Percentiles rank a stretch among this genome's conserved stretches.
These are phyloP conservation scores for Plecotus auritus DNA, from an alignment of 2,113 vertebrate species.

Conservation along the genomic window DNA sequence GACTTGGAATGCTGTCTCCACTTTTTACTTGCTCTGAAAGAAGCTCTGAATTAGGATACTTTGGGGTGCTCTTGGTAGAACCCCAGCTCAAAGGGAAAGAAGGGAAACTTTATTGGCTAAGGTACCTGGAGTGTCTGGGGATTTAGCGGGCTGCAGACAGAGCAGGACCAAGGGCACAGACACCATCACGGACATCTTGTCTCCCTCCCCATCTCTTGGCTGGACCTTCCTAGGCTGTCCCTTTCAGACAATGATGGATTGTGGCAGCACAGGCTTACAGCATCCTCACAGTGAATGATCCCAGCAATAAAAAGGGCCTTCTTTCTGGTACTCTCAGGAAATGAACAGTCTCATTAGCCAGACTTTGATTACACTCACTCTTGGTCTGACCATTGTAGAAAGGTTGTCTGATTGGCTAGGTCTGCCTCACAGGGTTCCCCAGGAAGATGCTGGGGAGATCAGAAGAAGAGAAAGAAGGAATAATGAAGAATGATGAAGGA, in stretches of 20 bases:
- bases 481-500: neutral
- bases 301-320: neutral
- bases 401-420: neutral
- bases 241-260: neutral
- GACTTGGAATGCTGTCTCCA: neutral
- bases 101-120: neutral
- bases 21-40: neutral
- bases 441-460: neutral
- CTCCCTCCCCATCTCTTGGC: neutral
- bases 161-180: neutral
- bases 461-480: neutral
- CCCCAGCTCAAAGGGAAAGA: neutral
- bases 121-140: neutral
- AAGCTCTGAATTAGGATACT: neutral
- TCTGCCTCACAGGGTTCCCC: neutral
- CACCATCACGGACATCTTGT: rapidly evolving
- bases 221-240: neutral
- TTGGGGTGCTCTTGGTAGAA: neutral
- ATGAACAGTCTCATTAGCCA: neutral
- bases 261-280: neutral
- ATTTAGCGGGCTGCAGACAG: neutral
- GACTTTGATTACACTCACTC: neutral
- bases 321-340: neutral
- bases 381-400: neutral
- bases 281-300: neutral